Percentiles rank a stretch among this genome's conserved stretches.
phyloP scores from a whole-genome alignment of 1,140 invertebrate genomes.

The Dinoponera quadriceps region DNA sequence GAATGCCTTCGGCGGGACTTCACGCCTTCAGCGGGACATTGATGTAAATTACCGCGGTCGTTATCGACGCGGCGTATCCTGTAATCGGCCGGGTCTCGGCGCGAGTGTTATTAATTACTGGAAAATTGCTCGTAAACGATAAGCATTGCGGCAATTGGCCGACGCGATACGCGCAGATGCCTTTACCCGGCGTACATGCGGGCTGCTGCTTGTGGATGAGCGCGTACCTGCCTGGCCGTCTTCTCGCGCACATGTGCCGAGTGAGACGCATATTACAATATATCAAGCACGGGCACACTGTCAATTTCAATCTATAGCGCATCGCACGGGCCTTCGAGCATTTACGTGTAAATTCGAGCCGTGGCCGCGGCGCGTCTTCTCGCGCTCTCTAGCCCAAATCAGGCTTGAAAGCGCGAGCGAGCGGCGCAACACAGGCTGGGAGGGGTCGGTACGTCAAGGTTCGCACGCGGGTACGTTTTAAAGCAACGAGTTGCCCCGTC shows the following conservation, averaged over 20 bases:
- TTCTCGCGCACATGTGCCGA: slow-evolving; percentile 31
- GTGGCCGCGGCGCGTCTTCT: not conserved
- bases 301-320: too few species aligned
- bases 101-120: slow-evolving; percentile 56
- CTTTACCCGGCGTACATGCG: not conserved
- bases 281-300: not conserved
- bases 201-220: not conserved
- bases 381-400: slow-evolving; percentile 42
- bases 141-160: slow-evolving; percentile 24
- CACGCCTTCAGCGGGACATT: slow-evolving; percentile 33
- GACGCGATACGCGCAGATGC: slow-evolving; percentile 9
- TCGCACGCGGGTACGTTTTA: slow-evolving; percentile 74
- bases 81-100: slow-evolving; percentile 11
- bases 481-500: slow-evolving; percentile 74
- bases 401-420: slow-evolving; percentile 48
- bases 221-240: not conserved
- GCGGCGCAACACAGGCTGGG: slow-evolving; percentile 75
- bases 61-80: slow-evolving; percentile 32
- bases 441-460: slow-evolving; percentile 80
- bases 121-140: slow-evolving; percentile 45
- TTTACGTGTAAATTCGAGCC: not conserved
- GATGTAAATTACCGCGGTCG: slow-evolving; percentile 35
- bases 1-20: slow-evolving; percentile 28
- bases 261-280: not conserved
- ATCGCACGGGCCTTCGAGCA: too few species aligned